Base-by-base conservation (phyloP, 2,888 invertebrate species). In the Spilosoma lubricipeda region DNA sequence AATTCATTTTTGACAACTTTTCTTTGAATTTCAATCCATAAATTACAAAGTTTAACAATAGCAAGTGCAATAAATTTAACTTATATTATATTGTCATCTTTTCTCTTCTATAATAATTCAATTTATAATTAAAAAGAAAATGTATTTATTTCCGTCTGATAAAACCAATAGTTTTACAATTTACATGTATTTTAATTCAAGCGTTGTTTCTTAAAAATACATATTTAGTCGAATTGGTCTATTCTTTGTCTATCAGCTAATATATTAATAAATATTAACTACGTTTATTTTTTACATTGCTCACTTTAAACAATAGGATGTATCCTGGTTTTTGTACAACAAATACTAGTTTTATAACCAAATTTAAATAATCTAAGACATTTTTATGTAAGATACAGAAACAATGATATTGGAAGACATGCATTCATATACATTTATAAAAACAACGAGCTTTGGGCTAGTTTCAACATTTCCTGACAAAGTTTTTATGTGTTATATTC, bases 211-310 rank as follows among this genome's bases (percentile, higher is more conserved):
- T 81, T 82, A 85, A 64, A 77, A 77, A 72, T 84, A 84, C 70
- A 66, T 27, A 68, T 82, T 84, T 80, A 85, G 77, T 80, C 85
- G 77, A 85, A 83, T 85, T 85, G 85, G 85, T 85, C 85, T 85
- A 85, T 82, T 69, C 75, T 79, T 78, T 70, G 39, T 77, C 80
- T 82, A 80, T 78, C 70, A 70, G 66, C 76, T 80, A 84, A 56
- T 73, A 70, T 67, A 74, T 73, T 59, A 36, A 36, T 4, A 36
- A 36, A 36, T 36, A 36, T 36, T 36, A 71, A 70, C 72, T 82
- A 83, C 69, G 67, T 71, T 66, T 67, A 76, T n/a, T 33, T 66
- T 76, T 76, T 74, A 70, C 48, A 74, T 59, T 69, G 27, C 27
- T 59, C 27, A 42, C 42, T 8, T 63, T 75, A 72, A 56, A 63